Evolutionary conservation across 2,797 vertebrate genomes (phyloP), one percentile per base, ranked within the genome.

Genomic region (Sphenopsis melanotis): DNA sequence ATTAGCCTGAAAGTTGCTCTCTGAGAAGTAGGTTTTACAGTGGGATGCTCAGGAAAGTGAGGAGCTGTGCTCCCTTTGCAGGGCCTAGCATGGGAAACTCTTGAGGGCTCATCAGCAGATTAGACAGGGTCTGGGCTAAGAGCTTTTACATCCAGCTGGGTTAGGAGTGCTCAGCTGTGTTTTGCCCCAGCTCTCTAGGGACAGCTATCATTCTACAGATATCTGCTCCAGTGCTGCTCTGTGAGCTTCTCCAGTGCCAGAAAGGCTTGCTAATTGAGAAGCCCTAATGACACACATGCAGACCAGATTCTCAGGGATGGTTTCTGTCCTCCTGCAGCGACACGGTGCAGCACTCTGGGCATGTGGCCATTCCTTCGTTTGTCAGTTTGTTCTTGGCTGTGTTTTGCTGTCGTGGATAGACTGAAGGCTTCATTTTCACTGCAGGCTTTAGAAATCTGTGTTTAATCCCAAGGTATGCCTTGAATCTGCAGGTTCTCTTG

Each of bases 361-460:
- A 76, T 11, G 74, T 41, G 83, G 95, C 95, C 93, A 96, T 97
- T 89, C 83, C 84, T 89, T 93, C 89, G 70, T 94, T 82, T 93
- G 50, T 84, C 0, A 0, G 53, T 86, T 90, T 91, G 80, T 83
- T 96, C 91, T 94, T 96, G 93, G 95, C 94, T 93, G 65, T 75
- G 69, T 87, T 96, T 86, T 89, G 64, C 89, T 91, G 60, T 79
- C 11, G 7, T 24, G 76, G 42, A 27, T 74, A 80, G 70, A 78
- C n/a, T 68, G 61, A 90, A 95, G 86, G 74, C 76, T 94, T 95
- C 47, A 26, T 93, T 96, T 95, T 95, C 92, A 76, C 61, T 11
- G 8, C 89, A 92, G 79, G 59, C 30, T 95, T 95, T 90, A 75
- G 42, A 94, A 96, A 93, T 72, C n/a, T 8, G 75, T 5, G 0